phyloP scores from a whole-genome alignment of 2,888 invertebrate species.

The Entomobrya multifasciata region DNA sequence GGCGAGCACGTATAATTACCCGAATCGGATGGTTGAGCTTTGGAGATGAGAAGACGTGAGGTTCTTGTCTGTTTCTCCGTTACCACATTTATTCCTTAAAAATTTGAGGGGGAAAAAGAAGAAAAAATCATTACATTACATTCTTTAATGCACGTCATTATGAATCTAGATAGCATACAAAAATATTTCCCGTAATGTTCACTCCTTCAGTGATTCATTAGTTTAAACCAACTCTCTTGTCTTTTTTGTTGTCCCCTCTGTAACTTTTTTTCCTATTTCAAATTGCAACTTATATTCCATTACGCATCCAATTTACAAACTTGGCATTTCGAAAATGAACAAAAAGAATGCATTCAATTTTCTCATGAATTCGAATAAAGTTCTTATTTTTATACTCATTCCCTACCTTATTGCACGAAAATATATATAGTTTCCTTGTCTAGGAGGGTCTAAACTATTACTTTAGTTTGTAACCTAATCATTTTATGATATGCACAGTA shows the following conservation, averaged over 20 bases:
- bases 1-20: constrained; percentile 92
- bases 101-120: constrained; percentile 1
- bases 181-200: neutral
- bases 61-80: constrained; percentile 93
- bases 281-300: no score
- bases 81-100: constrained; percentile 87
- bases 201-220: neutral
- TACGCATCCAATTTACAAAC: no score
- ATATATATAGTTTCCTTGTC: no score
- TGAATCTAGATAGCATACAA: neutral
- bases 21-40: constrained; percentile 88
- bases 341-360: no score
- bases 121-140: constrained; percentile 34
- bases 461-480: no score
- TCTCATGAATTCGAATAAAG: no score
- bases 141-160: constrained; percentile 41
- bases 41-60: constrained; percentile 90
- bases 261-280: no score
- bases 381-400: no score
- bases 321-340: no score
- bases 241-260: neutral
- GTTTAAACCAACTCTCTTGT: neutral
- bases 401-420: no score
- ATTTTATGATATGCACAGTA: no score
- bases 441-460: no score